These are phyloP conservation scores for Melipona quadrifasciata DNA, from an alignment of 1,140 invertebrate species.

Conservation along the genomic window DNA sequence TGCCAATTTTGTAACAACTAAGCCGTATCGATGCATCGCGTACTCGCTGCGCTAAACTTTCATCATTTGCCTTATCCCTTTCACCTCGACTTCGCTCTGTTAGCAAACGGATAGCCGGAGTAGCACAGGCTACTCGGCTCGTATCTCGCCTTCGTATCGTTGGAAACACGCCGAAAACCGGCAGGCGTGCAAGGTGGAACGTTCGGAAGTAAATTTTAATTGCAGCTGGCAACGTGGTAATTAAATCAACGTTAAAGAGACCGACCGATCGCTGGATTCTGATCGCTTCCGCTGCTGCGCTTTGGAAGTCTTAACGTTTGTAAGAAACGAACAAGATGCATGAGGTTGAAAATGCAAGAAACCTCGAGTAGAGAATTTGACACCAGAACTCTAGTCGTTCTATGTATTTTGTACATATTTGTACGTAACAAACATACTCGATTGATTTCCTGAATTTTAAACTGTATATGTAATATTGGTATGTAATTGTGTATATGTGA, in stretches of 20 bases:
- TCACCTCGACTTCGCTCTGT: not conserved
- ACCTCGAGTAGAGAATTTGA: not conserved
- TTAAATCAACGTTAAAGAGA: not conserved
- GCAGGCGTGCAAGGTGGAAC: not conserved
- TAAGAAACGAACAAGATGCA: not conserved
- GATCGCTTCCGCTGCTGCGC: not conserved
- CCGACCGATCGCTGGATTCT: not conserved
- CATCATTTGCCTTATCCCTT: not conserved
- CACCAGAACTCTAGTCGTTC: too few relatives aligned
- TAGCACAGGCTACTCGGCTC: too few relatives aligned
- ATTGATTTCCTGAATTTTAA: too few relatives aligned
- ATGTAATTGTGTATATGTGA: too few relatives aligned
- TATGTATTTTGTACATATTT: too few relatives aligned
- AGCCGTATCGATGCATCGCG: not conserved
- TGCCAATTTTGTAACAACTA: not conserved
- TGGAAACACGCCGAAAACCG: not conserved
- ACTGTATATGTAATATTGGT: too few relatives aligned
- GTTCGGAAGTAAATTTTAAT: not conserved
- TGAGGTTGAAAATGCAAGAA: not conserved
- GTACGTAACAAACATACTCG: too few relatives aligned
- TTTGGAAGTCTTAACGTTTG: not conserved
- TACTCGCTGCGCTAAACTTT: not conserved
- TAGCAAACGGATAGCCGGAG: not conserved
- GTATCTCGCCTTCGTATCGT: not conserved
- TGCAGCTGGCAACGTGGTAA: not conserved